These are phyloP conservation scores for Passer montanus DNA, from an alignment of 2,113 vertebrate genomes.

Conservation along the genomic window DNA sequence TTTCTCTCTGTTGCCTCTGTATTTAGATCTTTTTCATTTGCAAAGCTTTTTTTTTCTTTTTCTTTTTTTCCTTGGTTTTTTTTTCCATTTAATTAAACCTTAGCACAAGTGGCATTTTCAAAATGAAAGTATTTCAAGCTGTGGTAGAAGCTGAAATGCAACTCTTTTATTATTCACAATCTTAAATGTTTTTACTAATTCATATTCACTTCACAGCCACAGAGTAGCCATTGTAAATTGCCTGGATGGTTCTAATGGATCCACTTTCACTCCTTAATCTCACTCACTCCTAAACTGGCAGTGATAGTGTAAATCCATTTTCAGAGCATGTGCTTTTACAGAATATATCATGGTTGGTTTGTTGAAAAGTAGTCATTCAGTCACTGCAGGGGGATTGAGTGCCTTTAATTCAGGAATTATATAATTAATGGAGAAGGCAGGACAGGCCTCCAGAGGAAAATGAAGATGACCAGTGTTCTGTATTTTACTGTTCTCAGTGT, in stretches of 20 bases:
- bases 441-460: not conserved
- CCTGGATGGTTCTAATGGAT: not conserved
- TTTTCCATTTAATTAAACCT: not conserved
- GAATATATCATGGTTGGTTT: not conserved
- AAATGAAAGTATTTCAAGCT: not conserved
- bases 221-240: not conserved
- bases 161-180: not conserved
- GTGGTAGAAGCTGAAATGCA: not conserved
- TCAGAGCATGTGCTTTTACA: not conserved
- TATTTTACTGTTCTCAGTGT: not conserved
- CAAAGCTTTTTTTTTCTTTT: not conserved
- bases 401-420: not conserved
- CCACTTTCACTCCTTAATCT: not conserved
- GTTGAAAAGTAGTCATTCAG: not conserved
- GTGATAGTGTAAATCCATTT: not conserved
- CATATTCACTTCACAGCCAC: not conserved
- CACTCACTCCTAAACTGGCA: not conserved
- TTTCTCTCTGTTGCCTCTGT: not conserved
- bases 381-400: not conserved
- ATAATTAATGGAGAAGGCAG: not conserved
- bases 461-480: not conserved
- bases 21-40: not conserved
- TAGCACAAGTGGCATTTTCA: not conserved
- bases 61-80: not conserved
- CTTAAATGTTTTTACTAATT: constrained; percentile 6